These are phyloP conservation scores for Dicrostonyx torquatus DNA, from an alignment of 2,797 vertebrate species.

Conservation along the genomic window DNA sequence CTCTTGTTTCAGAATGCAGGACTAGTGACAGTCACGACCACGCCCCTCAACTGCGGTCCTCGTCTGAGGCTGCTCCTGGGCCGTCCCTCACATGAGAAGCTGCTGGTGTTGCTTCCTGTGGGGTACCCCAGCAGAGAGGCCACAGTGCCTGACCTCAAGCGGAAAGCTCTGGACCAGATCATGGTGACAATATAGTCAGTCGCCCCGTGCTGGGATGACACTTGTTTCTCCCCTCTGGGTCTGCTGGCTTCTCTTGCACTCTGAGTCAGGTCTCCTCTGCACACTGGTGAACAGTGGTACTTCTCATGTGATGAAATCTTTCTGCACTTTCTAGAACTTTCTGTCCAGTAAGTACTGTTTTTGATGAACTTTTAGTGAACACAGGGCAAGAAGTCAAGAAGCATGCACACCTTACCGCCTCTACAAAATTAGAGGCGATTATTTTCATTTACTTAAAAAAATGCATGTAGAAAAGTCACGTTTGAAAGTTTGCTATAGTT, in stretches of 20 bases:
- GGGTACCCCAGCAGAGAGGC: conserved; percentile 92
- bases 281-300: rapidly evolving
- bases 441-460: background rate
- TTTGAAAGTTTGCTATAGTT: background rate
- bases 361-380: background rate
- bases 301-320: background rate
- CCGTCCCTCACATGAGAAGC: conserved; percentile 94
- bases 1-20: conserved; percentile 90
- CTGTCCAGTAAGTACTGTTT: background rate
- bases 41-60: conserved; percentile 96
- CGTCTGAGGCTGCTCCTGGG: conserved; percentile 91
- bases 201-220: rapidly evolving
- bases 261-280: background rate
- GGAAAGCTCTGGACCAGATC: conserved; percentile 92
- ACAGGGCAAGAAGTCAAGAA: background rate
- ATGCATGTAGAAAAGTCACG: background rate
- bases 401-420: background rate
- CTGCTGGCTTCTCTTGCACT: background rate
- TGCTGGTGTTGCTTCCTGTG: conserved; percentile 94
- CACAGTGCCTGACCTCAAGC: conserved; percentile 91
- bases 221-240: background rate
- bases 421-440: background rate
- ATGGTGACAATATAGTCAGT: conserved; percentile 87
- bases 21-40: conserved; percentile 95
- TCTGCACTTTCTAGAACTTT: background rate